Percentiles rank a stretch among this genome's conserved stretches.
Conservation (phyloP, 2,888 invertebrate species). For the Emesis furor region DNA sequence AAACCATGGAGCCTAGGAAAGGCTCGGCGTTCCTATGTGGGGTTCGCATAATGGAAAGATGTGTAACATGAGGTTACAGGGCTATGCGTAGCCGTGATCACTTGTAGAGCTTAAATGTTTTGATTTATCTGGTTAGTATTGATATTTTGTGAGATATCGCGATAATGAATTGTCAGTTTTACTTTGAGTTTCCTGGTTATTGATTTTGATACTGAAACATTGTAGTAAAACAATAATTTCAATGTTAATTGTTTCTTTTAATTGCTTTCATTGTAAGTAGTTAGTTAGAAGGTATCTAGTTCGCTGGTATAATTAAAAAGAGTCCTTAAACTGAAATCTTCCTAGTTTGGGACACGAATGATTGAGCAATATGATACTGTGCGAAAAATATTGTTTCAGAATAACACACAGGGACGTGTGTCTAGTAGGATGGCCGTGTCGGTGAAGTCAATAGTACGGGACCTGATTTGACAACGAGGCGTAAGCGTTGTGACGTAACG, state of each 20-base stretch:
- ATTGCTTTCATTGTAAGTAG: no score
- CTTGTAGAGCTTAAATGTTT: background rate
- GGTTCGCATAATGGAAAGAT: background rate
- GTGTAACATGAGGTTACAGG: background rate
- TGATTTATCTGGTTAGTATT: background rate
- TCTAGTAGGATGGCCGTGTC: no score
- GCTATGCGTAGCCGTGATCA: background rate
- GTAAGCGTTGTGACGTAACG: no score
- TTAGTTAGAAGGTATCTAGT: no score
- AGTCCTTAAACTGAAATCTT: no score
- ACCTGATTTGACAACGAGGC: no score
- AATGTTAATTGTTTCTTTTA: no score
- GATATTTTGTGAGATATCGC: background rate
- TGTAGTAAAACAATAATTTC: no score
- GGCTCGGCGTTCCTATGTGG: background rate
- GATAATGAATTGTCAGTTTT: background rate
- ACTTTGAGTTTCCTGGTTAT: background rate
- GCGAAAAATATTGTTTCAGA: background rate
- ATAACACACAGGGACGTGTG: no score
- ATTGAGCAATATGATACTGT: background rate
- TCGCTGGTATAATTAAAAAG: no score
- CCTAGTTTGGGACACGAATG: background rate
- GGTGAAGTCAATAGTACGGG: no score
- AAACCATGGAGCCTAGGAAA: constrained; percentile 13
- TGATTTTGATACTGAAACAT: background rate